A percentile compares a stretch with the other conserved stretches of the same genome.
These are phyloP conservation scores for Neodiprion fabricii DNA, from an alignment of 1,140 invertebrate genomes.

Conservation along the genomic window DNA sequence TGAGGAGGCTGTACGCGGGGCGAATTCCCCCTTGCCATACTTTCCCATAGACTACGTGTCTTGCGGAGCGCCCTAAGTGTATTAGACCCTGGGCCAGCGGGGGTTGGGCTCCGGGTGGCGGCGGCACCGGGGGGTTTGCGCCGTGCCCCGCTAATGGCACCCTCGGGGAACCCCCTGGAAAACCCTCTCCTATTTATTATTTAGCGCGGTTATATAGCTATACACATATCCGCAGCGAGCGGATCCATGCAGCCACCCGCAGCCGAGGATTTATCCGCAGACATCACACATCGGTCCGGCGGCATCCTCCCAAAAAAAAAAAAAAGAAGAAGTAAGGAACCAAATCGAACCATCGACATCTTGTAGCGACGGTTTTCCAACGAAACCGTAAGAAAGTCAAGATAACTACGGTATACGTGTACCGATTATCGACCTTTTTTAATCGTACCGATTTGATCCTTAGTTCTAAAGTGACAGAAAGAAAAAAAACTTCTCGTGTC, in stretches of 20 bases:
- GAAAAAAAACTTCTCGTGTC: too few relatives aligned
- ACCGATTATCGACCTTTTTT: too few relatives aligned
- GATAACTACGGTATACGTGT: too few relatives aligned
- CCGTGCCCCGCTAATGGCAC: slow-evolving; percentile 60
- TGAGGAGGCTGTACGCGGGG: slow-evolving; percentile 15
- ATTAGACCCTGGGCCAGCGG: slow-evolving; percentile 41
- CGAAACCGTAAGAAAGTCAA: too few relatives aligned
- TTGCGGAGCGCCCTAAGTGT: slow-evolving; percentile 46
- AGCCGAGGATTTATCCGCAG: slow-evolving; percentile 54
- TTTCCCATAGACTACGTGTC: slow-evolving; percentile 35
- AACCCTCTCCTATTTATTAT: slow-evolving; percentile 62
- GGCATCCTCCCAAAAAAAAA: slow-evolving; percentile 22
- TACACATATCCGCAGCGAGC: slow-evolving; percentile 5
- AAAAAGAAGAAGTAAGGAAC: too few relatives aligned
- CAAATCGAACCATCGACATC: too few relatives aligned
- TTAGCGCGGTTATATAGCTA: slow-evolving; percentile 50
- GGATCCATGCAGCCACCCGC: neutral
- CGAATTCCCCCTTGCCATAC: slow-evolving; percentile 26
- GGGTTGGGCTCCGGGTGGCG: too few relatives aligned
- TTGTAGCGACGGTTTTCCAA: too few relatives aligned
- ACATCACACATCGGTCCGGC: slow-evolving; percentile 43
- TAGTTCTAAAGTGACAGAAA: too few relatives aligned
- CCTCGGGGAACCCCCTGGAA: slow-evolving; percentile 56
- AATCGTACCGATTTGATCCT: too few relatives aligned
- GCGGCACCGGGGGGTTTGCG: neutral